Evolutionary conservation across 2,888 invertebrate genomes (phyloP).

Genomic region (Cecidostiba fungosa): DNA sequence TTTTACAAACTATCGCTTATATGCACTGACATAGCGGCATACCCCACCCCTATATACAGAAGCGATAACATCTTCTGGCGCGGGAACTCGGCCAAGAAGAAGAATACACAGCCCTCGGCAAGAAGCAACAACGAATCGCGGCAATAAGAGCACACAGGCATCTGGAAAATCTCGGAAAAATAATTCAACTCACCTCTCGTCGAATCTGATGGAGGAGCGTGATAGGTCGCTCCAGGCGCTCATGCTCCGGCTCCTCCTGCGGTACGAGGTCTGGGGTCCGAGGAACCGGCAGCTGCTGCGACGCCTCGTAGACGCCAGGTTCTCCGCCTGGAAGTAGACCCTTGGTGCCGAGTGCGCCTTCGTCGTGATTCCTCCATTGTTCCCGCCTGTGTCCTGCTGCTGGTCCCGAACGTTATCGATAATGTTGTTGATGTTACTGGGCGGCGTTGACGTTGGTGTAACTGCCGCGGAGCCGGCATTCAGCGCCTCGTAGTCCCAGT

Average conservation of each 20-base stretch:
- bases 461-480: slow-evolving; percentile 71
- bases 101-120: neutral
- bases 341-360: slow-evolving; percentile 77
- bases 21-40: neutral
- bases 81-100: slow-evolving; percentile 18
- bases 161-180: neutral
- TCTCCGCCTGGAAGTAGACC: slow-evolving; percentile 84
- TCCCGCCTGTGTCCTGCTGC: neutral
- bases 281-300: slow-evolving; percentile 74
- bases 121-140: neutral
- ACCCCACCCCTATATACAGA: neutral
- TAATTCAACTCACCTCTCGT: slow-evolving; percentile 84
- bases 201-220: slow-evolving; percentile 90
- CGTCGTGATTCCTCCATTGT: neutral
- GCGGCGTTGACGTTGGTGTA: slow-evolving; percentile 75
- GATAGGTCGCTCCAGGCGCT: slow-evolving; percentile 95
- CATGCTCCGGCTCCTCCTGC: slow-evolving; percentile 84
- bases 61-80: neutral
- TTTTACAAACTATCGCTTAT: neutral
- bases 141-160: neutral
- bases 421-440: slow-evolving; percentile 64
- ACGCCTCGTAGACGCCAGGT: slow-evolving; percentile 75
- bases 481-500: slow-evolving; percentile 78
- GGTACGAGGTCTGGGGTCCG: slow-evolving; percentile 70
- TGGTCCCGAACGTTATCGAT: neutral